Evolutionary conservation across 2,888 invertebrate genomes (phyloP).

Genomic region (Cremastobaeus sp.): DNA sequence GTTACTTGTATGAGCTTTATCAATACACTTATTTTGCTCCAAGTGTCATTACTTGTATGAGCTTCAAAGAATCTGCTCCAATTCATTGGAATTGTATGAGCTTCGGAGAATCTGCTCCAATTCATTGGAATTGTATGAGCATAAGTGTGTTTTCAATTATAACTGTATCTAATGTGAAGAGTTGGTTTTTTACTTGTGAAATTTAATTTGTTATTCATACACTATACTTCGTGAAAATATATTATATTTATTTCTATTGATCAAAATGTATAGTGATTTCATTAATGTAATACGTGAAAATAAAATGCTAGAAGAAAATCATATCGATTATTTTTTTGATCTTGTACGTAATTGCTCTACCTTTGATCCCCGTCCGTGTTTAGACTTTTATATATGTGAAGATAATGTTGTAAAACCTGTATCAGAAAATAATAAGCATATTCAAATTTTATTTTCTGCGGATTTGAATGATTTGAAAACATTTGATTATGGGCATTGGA

Average conservation of each 20-base stretch:
- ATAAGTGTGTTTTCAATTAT: too few species aligned
- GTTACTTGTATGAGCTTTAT: constrained; percentile 5
- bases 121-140: too few species aligned
- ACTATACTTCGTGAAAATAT: too few species aligned
- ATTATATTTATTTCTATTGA: neutral
- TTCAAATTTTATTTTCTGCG: constrained; percentile 34
- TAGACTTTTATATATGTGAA: constrained; percentile 18
- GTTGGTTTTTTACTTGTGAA: too few species aligned
- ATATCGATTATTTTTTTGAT: constrained; percentile 14
- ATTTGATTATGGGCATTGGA: constrained; percentile 23
- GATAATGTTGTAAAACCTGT: constrained; percentile 3
- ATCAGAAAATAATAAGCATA: constrained; percentile 15
- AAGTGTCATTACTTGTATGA: constrained; percentile 4
- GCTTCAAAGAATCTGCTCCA: too few species aligned
- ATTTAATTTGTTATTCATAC: too few species aligned
- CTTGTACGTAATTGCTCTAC: constrained; percentile 6
- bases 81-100: constrained; percentile 4
- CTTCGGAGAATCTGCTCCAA: too few species aligned
- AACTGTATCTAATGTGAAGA: too few species aligned
- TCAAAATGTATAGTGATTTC: neutral
- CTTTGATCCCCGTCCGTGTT: constrained; percentile 22
- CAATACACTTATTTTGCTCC: constrained; percentile 3
- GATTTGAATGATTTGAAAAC: neutral
- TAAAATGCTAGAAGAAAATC: constrained; percentile 16
- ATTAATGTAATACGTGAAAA: constrained; percentile 9